phyloP scores from a whole-genome alignment of 2,797 vertebrate species.

The Erpetoichthys calabaricus region DNA sequence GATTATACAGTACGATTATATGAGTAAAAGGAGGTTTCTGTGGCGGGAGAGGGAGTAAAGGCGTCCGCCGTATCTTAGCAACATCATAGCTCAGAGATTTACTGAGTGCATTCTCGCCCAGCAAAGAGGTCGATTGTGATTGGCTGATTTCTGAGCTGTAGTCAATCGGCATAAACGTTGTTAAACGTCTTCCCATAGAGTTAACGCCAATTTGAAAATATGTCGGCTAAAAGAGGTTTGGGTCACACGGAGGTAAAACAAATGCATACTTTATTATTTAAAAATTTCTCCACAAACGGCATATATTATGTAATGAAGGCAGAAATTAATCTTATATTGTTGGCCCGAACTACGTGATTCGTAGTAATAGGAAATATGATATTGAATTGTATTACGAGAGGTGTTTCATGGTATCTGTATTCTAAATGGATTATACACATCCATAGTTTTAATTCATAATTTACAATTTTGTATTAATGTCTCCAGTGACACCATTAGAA shows the following conservation, averaged over 20 bases:
- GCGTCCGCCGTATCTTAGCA: slow-evolving; percentile 37
- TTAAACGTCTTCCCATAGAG: slow-evolving; percentile 12
- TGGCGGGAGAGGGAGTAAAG: background rate
- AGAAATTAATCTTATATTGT: too few species aligned
- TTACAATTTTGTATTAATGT: background rate
- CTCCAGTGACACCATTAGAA: background rate
- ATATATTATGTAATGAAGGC: too few species aligned
- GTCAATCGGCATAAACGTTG: slow-evolving; percentile 31
- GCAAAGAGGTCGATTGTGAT: slow-evolving; percentile 24
- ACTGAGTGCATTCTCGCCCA: background rate
- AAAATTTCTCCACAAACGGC: too few species aligned
- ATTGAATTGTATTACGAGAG: background rate
- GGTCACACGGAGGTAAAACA: slow-evolving; percentile 53
- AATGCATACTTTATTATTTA: too few species aligned
- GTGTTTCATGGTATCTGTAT: background rate
- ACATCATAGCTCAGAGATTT: slow-evolving; percentile 16
- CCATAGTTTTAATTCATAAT: too few species aligned
- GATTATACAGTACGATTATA: too few species aligned
- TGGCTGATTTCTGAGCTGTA: slow-evolving; percentile 8
- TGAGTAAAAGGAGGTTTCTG: too few species aligned
- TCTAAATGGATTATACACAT: too few species aligned
- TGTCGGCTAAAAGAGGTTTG: slow-evolving; percentile 54
- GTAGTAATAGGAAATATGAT: too few species aligned
- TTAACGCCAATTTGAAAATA: slow-evolving; percentile 33
- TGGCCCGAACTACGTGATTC: too few species aligned